Base-by-base conservation (phyloP, 2,888 invertebrate genomes). In the Stenolophus ochropezus region DNA sequence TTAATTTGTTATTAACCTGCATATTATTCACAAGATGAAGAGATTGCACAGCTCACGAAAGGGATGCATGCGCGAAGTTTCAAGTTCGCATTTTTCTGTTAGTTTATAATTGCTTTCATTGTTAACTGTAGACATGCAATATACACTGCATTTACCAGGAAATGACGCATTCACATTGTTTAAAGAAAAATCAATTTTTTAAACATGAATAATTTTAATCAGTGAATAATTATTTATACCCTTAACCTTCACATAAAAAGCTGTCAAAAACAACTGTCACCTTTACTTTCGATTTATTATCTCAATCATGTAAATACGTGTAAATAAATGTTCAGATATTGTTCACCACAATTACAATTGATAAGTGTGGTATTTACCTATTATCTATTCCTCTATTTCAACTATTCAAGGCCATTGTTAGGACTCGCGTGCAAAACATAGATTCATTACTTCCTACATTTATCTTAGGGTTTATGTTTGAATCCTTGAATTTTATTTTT, bases 71-170 rank as follows among this genome's bases (percentile, higher is more conserved):
- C 56, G 56, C 8, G 11, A 20, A 56, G 20, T 61, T 23, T 61
- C 61, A 61, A 61, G 61, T 61, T 61, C 61, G 25, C 25, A 21
- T 61, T 61, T 61, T 61, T 61, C 25, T 23, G 23, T 25, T 61
- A 51, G 51, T 51, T 51, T 51, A 16, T 51, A 51, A 51, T 51
- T 51, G 51, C 51, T 51, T 51, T 6, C 11, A 42, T 51, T 51
- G 51, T 69, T 69, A 27, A 69, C 18, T 27, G 2, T 69, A 11
- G 18, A 69, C 65, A 69, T 69, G 65, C 65, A 69, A 69, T 27
- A 61, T 61, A 14, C 23, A 61, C 61, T 4, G 25, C 23, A 61
- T 69, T 69, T 6, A 33, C 18, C 18, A 33, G 65, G 65, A 69
- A 69, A 69, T 69, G 65, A 69, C 65, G 65, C 65, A 69, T 33